Base-by-base conservation (phyloP, 2,888 invertebrate species). In the Brenthis hecate region DNA sequence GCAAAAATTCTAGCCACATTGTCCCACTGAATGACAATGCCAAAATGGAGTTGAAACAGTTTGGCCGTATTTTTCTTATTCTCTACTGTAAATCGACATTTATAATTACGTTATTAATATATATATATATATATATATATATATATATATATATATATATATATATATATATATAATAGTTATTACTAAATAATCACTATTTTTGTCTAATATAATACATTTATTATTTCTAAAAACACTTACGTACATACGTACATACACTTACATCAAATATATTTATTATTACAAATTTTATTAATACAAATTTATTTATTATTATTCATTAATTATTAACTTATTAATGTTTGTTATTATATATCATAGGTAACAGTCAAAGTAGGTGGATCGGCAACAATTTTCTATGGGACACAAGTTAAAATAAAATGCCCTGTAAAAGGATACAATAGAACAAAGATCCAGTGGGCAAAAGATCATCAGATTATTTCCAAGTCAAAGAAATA, bases 361-460 rank as follows among this genome's bases (percentile, higher is more conserved):
- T 81, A 94, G 88, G 95, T 97, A 14, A 96, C 96, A 1, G 93
- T 98, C 0, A 97, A 97, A 86, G 96, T 99, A 0, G 98, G 98
- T 0, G 98, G 98, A 0, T 96, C 96, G 1, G 99, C 98, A 0
- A 96, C 96, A 1, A 96, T 99, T 60, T 98, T 97, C 91, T 95
- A 96, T 78, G 98, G 98, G 11, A 97, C 98, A 0, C 96, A 97
- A 80, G 95, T 99, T 70, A 98, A 98, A 89, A 97, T 99, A 76
- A 97, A 98, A 83, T 99, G 99, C 82, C 98, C 98, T 0, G 97
- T 98, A 28, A 97, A 97, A 82, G 95, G 96, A 1, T 96, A 94
- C 84, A 95, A 96, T 82, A 92, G 97, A 72, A 96, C 97, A 0
- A 96, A 96, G 85, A 97, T 98, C 73, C 94, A 95, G 78, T 98